These are phyloP conservation scores for Nysson spinosus DNA, from an alignment of 2,888 invertebrate genomes.

Conservation along the genomic window DNA sequence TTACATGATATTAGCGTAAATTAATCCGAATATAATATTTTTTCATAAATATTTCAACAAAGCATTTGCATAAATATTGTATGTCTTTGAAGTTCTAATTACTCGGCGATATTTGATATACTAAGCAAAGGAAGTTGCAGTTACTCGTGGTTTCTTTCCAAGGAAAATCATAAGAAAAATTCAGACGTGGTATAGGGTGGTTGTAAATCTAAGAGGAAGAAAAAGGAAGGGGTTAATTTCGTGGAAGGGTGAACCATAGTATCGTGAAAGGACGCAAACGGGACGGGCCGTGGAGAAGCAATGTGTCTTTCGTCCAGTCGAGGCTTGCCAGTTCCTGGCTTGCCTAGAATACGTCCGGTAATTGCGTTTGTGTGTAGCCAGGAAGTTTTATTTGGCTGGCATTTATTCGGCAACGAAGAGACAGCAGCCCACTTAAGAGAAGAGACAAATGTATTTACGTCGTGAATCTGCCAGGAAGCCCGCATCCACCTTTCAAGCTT, in stretches of 20 bases:
- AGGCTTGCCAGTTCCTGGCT: constrained; percentile 22
- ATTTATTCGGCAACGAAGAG: constrained; percentile 72
- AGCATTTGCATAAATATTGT: too few relatives aligned
- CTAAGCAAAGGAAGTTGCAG: too few relatives aligned
- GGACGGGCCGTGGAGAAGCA: constrained; percentile 42
- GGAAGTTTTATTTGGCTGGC: constrained; percentile 70
- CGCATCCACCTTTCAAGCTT: constrained; percentile 62
- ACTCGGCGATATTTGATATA: too few relatives aligned
- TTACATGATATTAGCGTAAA: too few relatives aligned
- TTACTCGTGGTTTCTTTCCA: too few relatives aligned
- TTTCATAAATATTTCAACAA: too few relatives aligned
- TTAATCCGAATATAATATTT: too few relatives aligned
- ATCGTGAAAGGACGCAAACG: constrained; percentile 27
- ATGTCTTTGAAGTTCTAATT: too few relatives aligned
- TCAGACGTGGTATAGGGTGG: too few relatives aligned
- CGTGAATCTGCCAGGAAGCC: constrained; percentile 62
- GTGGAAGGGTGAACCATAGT: constrained; percentile 44
- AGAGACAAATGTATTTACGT: constrained; percentile 70
- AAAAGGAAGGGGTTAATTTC: constrained; percentile 43
- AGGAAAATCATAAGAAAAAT: too few relatives aligned
- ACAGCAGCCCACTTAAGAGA: constrained; percentile 68
- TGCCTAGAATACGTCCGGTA: constrained; percentile 61
- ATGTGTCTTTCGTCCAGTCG: constrained; percentile 56
- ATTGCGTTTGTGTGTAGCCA: constrained; percentile 72
- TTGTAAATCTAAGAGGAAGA: background rate